A percentile compares a stretch with the other conserved stretches of the same genome.
Evolutionary conservation across 23 tunicate species (phyloP).

Genomic region (Phallusia fumigata): DNA sequence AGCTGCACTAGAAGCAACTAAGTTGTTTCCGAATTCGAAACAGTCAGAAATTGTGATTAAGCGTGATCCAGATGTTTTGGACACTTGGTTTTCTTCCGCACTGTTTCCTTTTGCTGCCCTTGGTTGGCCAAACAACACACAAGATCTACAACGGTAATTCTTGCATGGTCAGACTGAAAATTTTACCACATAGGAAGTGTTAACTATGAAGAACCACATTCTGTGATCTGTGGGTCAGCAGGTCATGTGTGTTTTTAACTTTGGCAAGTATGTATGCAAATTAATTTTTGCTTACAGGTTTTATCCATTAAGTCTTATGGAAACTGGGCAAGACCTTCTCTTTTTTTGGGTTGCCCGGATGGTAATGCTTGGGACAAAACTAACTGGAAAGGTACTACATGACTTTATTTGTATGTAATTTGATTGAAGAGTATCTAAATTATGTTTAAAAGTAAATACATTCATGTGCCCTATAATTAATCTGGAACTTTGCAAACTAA

Average conservation of each 20-base stretch:
- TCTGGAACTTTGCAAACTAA: too few species aligned
- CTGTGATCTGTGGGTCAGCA: not conserved
- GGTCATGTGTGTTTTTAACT: too few species aligned
- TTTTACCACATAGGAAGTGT: too few species aligned
- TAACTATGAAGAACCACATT: not conserved
- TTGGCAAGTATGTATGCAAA: not conserved
- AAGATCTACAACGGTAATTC: slow-evolving; percentile 56
- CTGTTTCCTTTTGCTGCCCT: slow-evolving; percentile 88
- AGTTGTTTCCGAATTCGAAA: not conserved
- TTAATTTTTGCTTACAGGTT: slow-evolving; percentile 28
- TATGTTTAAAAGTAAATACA: too few species aligned
- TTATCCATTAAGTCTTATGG: slow-evolving; percentile 80
- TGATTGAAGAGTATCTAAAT: too few species aligned
- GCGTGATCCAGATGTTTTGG: slow-evolving; percentile 77
- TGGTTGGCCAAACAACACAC: slow-evolving; percentile 81
- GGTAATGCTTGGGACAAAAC: slow-evolving; percentile 75
- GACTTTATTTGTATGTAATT: not conserved
- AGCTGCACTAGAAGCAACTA: not conserved
- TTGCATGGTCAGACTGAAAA: not conserved
- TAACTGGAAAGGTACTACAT: slow-evolving; percentile 59
- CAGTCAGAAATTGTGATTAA: not conserved
- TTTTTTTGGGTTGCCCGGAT: slow-evolving; percentile 93
- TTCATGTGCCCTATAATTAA: too few species aligned
- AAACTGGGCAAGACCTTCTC: slow-evolving; percentile 76
- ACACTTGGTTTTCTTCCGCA: slow-evolving; percentile 95